These are phyloP conservation scores for Lanistes nyassanus DNA, from an alignment of 1,140 invertebrate genomes.

Conservation along the genomic window DNA sequence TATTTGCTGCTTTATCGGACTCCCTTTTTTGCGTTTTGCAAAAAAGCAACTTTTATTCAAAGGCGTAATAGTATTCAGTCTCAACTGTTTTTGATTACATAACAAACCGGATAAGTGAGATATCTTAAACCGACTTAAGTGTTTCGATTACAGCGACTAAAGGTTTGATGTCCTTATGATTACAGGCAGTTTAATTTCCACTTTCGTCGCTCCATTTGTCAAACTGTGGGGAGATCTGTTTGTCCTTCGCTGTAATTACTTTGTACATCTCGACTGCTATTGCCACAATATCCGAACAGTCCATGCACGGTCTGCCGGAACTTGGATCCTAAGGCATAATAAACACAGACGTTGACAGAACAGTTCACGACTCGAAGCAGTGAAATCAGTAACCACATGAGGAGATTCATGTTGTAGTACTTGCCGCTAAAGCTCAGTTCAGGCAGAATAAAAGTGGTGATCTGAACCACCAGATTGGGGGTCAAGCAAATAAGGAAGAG, in stretches of 20 bases:
- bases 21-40: no score
- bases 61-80: no score
- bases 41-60: no score
- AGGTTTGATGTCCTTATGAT: no score
- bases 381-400: background rate
- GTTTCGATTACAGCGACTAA: no score
- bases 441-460: background rate
- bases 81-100: no score
- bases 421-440: background rate
- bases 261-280: background rate
- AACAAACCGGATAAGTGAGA: no score
- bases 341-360: conserved; percentile 17
- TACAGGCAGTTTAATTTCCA: no score
- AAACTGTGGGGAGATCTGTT: background rate
- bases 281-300: background rate
- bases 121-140: no score
- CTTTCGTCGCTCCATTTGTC: no score
- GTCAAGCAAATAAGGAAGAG: conserved; percentile 18
- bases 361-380: conserved; percentile 3
- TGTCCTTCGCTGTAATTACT: background rate
- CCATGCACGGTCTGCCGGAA: background rate
- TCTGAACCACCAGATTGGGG: background rate
- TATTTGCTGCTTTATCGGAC: no score
- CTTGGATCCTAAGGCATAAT: conserved; percentile 3
- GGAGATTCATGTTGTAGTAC: background rate